Evolutionary conservation across 2,797 vertebrate species (phyloP), one percentile per base, ranked within the genome.

Genomic region (Neomorphus geoffroyi): DNA sequence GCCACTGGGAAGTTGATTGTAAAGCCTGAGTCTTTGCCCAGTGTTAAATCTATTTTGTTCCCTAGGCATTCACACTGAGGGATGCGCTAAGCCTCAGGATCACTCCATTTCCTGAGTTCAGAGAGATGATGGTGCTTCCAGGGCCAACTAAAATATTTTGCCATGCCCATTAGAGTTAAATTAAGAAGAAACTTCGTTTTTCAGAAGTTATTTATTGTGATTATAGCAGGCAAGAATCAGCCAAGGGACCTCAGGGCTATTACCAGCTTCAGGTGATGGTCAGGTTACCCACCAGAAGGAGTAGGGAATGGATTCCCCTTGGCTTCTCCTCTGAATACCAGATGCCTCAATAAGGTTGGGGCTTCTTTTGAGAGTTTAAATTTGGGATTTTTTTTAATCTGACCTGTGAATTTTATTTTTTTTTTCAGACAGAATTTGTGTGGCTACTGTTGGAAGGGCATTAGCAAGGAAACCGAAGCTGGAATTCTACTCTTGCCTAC

Each of bases 81-180:
- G 26, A 46, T 56, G 9, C 0, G 2, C 24, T 12, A 67, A 77
- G 43, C 4, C 15, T 27, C 14, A 9, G 19, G 15, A 24, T 24
- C 1, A 0, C 11, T 46, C 32, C 3, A 2, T 37, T 57, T 19
- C 18, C 15, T 19, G 35, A 50, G 26, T 35, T 10, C 13, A 3
- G 41, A 45, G 61, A 27, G 50, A 7, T 45, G 41, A n/a, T 8
- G 7, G 22, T 37, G 9, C 35, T 65, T 73, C 17, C 27, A 50
- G 30, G 12, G 15, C 41, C 22, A 27, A 5, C n/a, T n/a, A 30
- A 46, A 82, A 61, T 14, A 22, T 43, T 61, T 57, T 58, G 10
- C 28, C 11, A 13, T 61, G 11, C 18, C 24, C 4, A 1, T 66
- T 50, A 30, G 15, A 26, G 10, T 30, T 66, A 79, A 79, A 82